Conservation (phyloP, 2,113 vertebrate genomes). For the Halichoerus grypus region DNA sequence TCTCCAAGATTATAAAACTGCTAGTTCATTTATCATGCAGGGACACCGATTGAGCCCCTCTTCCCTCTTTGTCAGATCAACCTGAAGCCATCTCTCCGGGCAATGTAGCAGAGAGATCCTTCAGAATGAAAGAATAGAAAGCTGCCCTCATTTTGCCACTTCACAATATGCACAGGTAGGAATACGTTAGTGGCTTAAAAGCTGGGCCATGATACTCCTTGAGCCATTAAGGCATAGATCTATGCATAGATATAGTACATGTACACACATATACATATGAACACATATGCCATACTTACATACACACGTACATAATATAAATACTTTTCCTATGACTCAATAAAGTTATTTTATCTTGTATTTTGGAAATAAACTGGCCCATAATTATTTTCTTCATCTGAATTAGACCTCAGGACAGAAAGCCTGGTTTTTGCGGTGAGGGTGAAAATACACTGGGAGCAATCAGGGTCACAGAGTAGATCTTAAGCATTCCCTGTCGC, state of each 20-base stretch:
- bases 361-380: neutral
- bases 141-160: neutral
- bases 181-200: neutral
- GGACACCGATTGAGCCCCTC: neutral
- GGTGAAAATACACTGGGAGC: no score
- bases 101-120: neutral
- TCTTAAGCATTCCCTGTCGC: neutral
- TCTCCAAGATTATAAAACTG: neutral
- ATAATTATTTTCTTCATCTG: neutral
- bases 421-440: neutral
- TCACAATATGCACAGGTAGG: neutral
- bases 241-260: neutral
- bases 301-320: neutral
- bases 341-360: neutral
- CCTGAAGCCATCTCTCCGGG: neutral
- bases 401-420: neutral
- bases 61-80: neutral
- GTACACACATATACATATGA: accelerated
- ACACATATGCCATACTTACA: neutral
- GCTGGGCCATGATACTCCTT: neutral
- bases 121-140: neutral
- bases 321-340: neutral
- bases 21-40: neutral
- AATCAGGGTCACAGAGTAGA: neutral
- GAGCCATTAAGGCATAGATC: neutral